phyloP scores from a whole-genome alignment of 2,113 vertebrate species.

The Passer montanus region DNA sequence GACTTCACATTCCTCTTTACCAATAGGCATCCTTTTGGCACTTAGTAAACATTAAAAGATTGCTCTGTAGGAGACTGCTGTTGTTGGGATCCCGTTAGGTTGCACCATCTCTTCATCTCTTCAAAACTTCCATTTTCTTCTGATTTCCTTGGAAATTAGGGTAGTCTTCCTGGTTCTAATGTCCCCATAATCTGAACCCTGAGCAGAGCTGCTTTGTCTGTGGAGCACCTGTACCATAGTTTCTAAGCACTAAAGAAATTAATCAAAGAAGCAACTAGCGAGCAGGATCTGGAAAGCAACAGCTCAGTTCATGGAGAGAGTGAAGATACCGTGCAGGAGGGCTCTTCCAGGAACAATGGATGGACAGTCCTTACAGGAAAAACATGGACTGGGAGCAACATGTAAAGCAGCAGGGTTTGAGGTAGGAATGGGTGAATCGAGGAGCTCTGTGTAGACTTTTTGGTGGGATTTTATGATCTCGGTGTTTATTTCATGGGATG shows the following conservation, averaged over 20 bases:
- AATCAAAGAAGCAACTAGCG: neutral
- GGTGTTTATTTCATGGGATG: neutral
- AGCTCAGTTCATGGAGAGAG: neutral
- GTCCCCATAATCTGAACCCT: neutral
- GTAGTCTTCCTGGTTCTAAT: neutral
- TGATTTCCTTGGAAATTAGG: neutral
- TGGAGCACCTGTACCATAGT: neutral
- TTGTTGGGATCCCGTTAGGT: neutral
- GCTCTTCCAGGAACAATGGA: neutral
- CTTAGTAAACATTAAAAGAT: neutral
- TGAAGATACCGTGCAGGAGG: rapidly evolving
- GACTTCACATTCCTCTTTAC: neutral
- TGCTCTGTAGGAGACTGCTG: neutral
- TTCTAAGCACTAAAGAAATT: neutral
- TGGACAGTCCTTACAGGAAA: neutral
- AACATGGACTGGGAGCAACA: neutral
- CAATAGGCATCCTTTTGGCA: neutral
- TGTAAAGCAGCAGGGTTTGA: neutral
- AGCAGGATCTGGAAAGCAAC: neutral
- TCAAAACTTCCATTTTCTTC: neutral
- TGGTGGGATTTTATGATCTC: neutral
- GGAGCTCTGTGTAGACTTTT: neutral
- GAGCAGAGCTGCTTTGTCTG: neutral
- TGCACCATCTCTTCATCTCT: neutral
- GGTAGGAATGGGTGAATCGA: neutral